Percentiles rank a stretch among this genome's conserved stretches.
phyloP scores from a whole-genome alignment of 2,888 invertebrate genomes.

The Yponomeuta sedellus region DNA sequence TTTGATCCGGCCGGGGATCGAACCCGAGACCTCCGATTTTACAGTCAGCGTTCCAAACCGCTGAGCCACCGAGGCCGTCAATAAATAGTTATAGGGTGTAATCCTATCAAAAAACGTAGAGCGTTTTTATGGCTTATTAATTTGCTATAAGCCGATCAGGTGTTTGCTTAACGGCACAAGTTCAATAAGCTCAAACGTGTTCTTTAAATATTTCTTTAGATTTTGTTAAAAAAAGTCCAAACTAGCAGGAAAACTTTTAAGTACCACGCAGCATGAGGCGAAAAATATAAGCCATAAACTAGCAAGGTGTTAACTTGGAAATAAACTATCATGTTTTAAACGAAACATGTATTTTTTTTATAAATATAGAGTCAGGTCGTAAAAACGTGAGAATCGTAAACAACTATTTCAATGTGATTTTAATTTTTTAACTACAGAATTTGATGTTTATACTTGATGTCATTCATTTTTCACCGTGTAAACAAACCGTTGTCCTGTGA shows the following conservation, averaged over 20 bases:
- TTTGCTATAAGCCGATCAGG: conserved; percentile 12
- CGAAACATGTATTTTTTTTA: background rate
- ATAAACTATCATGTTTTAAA: background rate
- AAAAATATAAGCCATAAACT: background rate
- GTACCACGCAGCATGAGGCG: background rate
- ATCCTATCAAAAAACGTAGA: too few species aligned
- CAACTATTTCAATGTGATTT: background rate
- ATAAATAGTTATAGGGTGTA: too few species aligned
- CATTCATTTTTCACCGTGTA: too few species aligned
- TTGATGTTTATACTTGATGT: too few species aligned
- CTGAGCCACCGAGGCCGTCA: too few species aligned
- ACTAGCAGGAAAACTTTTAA: background rate
- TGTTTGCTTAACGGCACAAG: conserved; percentile 18
- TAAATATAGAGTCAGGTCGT: background rate
- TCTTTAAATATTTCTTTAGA: background rate
- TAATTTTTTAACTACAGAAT: too few species aligned
- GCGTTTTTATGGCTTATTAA: background rate
- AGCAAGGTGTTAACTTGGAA: background rate
- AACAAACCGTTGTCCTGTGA: too few species aligned
- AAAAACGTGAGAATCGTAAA: background rate
- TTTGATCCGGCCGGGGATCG: too few species aligned
- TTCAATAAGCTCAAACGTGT: background rate
- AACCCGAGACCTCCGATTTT: too few species aligned
- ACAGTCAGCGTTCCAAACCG: too few species aligned
- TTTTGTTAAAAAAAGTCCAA: background rate